Conservation (phyloP, 2,797 vertebrate species). For the Chelon auratus region DNA sequence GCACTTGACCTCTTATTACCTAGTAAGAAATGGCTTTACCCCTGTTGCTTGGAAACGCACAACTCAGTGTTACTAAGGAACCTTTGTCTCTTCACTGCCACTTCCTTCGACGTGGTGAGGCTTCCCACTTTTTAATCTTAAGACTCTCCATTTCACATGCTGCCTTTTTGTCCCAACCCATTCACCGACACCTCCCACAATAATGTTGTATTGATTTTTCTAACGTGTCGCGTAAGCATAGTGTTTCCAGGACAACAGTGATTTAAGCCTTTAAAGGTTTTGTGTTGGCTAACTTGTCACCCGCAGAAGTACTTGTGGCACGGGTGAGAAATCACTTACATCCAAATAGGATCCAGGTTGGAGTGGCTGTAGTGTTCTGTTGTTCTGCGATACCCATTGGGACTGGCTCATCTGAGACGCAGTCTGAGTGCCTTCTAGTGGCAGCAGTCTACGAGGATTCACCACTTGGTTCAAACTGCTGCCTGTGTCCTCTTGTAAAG, state of each 20-base stretch:
- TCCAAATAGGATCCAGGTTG: slow-evolving; percentile 44
- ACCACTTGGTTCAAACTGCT: slow-evolving; percentile 13
- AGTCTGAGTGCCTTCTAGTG: slow-evolving; percentile 58
- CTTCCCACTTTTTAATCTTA: slow-evolving; percentile 39
- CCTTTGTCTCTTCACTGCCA: slow-evolving; percentile 55
- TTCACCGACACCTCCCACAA: neutral
- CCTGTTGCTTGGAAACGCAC: slow-evolving; percentile 72
- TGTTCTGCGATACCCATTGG: slow-evolving; percentile 45
- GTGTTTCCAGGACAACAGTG: slow-evolving; percentile 60
- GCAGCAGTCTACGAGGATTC: slow-evolving; percentile 25
- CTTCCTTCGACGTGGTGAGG: slow-evolving; percentile 40
- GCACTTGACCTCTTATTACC: slow-evolving; percentile 76
- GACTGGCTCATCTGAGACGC: slow-evolving; percentile 42
- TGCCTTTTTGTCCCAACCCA: slow-evolving; percentile 42
- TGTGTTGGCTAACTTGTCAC: slow-evolving; percentile 57
- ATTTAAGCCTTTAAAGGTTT: slow-evolving; percentile 48
- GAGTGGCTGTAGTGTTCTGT: slow-evolving; percentile 60
- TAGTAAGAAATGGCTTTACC: slow-evolving; percentile 65
- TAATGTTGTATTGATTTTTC: slow-evolving; percentile 63
- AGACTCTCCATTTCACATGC: slow-evolving; percentile 37
- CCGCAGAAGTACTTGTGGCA: slow-evolving; percentile 47
- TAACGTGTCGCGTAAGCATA: slow-evolving; percentile 55
- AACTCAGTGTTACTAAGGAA: slow-evolving; percentile 68
- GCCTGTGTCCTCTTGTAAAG: slow-evolving; percentile 9
- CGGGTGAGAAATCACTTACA: slow-evolving; percentile 56